Evolutionary conservation across 2,888 invertebrate genomes (phyloP), one percentile per base, ranked within the genome.

Genomic region (Callosobruchus maculatus): DNA sequence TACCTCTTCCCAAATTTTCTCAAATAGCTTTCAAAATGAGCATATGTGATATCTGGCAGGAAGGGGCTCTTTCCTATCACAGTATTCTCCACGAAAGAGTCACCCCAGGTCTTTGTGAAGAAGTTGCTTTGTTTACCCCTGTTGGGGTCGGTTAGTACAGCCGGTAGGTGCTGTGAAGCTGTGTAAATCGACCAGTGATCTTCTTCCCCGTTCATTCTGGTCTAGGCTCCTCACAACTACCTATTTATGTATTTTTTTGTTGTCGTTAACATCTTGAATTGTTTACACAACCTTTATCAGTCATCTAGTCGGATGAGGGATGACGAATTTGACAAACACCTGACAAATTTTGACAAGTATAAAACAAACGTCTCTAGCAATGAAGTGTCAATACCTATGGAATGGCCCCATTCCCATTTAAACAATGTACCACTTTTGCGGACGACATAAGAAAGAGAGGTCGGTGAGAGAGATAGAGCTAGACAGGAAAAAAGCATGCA

Each of bases 71-170:
- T 92, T 67, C 92, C 90, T 81, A 97, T 91, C 70, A 92, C 91
- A 26, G 91, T 89, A 82, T 94, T 93, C 77, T 97, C 97, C 21
- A 97, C 91, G 87, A 99, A 99, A 75, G 92, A 90, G 83, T 98
- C 98, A 70, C 99, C 99, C 99, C 99, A 99, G 77, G 97, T 97
- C 86, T 96, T 97, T 0, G 97, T 97, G 84, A 99, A 97, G 84
- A 99, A 97, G 86, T 97, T 93, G 78, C 91, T 91, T 86, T 95
- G 95, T 87, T 97, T 98, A 79, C 97, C 94, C 84, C 94, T 93
- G 77, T 94, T 93, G 0, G 98, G 98, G 87, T 99, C 98, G 88
- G 98, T 98, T 77, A 99, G 90, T 79, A 97, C 97, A 74, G 98
- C 97, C 67, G 98, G 96, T 78, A 99, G 90, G 88, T 98, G 98